Conservation (phyloP, 2,797 vertebrate genomes). For the Acipenser ruthenus region DNA sequence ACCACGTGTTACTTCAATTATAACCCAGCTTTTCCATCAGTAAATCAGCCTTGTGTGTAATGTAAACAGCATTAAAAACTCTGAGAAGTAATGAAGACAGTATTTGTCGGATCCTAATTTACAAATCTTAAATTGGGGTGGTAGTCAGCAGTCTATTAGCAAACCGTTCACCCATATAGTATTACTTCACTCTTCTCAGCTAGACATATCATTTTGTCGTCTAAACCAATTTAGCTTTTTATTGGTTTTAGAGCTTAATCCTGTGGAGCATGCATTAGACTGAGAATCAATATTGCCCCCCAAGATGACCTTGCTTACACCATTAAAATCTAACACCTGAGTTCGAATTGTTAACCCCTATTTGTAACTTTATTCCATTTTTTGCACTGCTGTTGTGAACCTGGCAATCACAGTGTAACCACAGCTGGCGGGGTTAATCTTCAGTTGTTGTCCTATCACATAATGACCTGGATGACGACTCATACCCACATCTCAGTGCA, state of each 20-base stretch:
- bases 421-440: neutral
- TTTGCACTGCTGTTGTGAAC: neutral
- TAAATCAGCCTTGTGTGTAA: neutral
- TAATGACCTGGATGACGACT: neutral
- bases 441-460: neutral
- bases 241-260: neutral
- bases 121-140: neutral
- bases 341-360: neutral
- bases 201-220: neutral
- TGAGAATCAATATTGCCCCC: neutral
- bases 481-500: neutral
- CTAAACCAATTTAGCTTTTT: slow-evolving; percentile 1
- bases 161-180: neutral
- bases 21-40: too few species aligned
- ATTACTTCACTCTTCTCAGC: neutral
- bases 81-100: neutral
- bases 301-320: neutral
- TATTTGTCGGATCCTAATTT: slow-evolving; percentile 4
- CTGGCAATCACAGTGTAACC: neutral
- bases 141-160: slow-evolving; percentile 1
- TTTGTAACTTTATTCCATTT: neutral
- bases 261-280: neutral
- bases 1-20: too few species aligned
- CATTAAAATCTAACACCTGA: too few species aligned
- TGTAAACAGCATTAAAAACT: neutral